A percentile compares a stretch with the other conserved stretches of the same genome.
These are phyloP conservation scores for Scaptomyza graminum DNA, from an alignment of 1,140 invertebrate species.

Conservation along the genomic window DNA sequence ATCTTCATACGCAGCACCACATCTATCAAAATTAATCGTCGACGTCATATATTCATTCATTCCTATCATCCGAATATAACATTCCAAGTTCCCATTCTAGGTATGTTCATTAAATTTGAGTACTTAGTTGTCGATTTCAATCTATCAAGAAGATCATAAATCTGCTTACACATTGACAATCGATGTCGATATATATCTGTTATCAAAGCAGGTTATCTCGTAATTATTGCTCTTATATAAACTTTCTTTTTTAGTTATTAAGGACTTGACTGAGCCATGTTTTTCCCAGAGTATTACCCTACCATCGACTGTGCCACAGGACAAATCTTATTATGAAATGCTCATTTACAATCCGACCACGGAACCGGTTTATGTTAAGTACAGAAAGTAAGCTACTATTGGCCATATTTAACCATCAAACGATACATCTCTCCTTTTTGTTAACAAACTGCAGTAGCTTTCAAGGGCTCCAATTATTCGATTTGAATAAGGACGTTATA, in stretches of 20 bases:
- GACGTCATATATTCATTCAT: conserved; percentile 58
- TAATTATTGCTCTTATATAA: too few species aligned
- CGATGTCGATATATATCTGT: too few species aligned
- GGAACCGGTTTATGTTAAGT: conserved; percentile 33
- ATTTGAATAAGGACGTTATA: conserved; percentile 18
- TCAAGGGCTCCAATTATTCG: conserved; percentile 32
- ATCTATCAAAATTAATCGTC: conserved; percentile 42
- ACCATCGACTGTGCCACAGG: conserved; percentile 48
- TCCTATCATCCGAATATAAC: conserved; percentile 70
- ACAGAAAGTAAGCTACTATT: conserved; percentile 34
- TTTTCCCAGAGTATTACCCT: conserved; percentile 46
- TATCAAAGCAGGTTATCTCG: too few species aligned
- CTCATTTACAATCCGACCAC: conserved; percentile 63
- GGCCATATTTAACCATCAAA: too few species aligned
- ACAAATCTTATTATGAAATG: conserved; percentile 58
- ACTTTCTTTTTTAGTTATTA: conserved; percentile 27
- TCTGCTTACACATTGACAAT: too few species aligned
- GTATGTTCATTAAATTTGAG: conserved; percentile 14
- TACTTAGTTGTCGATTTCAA: too few species aligned
- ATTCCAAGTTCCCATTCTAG: conserved; percentile 75
- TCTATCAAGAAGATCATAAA: too few species aligned
- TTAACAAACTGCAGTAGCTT: conserved; percentile 44
- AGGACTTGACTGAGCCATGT: not conserved
- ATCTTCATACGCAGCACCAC: conserved; percentile 41
- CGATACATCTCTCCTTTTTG: not conserved